phyloP scores from a whole-genome alignment of 1,140 invertebrate genomes.

The silkworm (Bombyx mori) region ASM3026992v2 NC_085119.1:1206001-1206500 shows the following conservation, averaged over 20 bases:
- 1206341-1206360: slow-evolving; percentile 11
- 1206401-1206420: slow-evolving; percentile 5
- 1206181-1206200: slow-evolving; percentile 11
- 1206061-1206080: too few relatives aligned
- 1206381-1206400: slow-evolving; percentile 9
- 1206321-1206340: slow-evolving; percentile 11
- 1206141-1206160: slow-evolving; percentile 12
- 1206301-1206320: slow-evolving; percentile 11
- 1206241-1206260: slow-evolving; percentile 8
- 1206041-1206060: too few relatives aligned
- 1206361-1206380: slow-evolving; percentile 8
- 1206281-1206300: slow-evolving; percentile 13
- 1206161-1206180: slow-evolving; percentile 10
- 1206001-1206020: too few relatives aligned
- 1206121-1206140: slow-evolving; percentile 12
- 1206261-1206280: slow-evolving; percentile 13
- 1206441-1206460: slow-evolving; percentile 11
- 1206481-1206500: slow-evolving; percentile 13
- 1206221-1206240: slow-evolving; percentile 6
- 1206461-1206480: slow-evolving; percentile 6
- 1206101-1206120: too few relatives aligned
- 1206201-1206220: slow-evolving; percentile 10
- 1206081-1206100: too few relatives aligned
- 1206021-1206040: too few relatives aligned
- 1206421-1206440: slow-evolving; percentile 2